These are phyloP conservation scores for Papilio polyxenes DNA, from an alignment of 1,140 invertebrate species.

Conservation along the genomic window DNA sequence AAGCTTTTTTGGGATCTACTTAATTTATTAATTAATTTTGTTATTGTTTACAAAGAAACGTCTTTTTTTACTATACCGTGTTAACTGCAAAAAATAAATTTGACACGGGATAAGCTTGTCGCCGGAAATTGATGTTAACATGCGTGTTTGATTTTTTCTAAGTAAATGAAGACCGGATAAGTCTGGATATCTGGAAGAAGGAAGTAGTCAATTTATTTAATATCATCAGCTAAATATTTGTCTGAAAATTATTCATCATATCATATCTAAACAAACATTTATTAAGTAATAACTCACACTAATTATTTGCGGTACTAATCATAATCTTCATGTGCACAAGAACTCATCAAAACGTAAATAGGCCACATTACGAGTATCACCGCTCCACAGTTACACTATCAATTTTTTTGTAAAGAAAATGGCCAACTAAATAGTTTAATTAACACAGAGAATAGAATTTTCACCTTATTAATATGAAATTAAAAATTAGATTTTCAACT, in stretches of 20 bases:
- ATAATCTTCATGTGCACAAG: too few species aligned
- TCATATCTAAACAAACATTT: background rate
- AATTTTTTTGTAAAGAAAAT: background rate
- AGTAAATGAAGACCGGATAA: background rate
- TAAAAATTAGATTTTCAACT: background rate
- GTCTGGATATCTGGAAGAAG: background rate
- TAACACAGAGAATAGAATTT: background rate
- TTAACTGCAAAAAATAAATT: background rate
- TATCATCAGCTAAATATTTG: background rate
- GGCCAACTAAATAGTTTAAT: background rate
- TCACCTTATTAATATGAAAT: background rate
- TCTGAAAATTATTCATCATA: background rate
- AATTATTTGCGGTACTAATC: background rate
- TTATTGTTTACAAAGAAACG: background rate
- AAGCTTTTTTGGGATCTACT: background rate
- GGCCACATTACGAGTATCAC: too few species aligned
- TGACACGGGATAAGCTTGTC: constrained; percentile 7
- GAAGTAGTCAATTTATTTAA: background rate
- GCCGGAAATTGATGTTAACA: background rate
- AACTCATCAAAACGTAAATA: background rate
- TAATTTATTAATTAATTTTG: background rate
- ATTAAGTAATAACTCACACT: background rate
- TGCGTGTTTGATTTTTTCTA: background rate
- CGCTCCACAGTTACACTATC: background rate
- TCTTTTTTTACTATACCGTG: background rate